phyloP scores from a whole-genome alignment of 2,113 vertebrate species.

The Paratilapia polleni region DNA sequence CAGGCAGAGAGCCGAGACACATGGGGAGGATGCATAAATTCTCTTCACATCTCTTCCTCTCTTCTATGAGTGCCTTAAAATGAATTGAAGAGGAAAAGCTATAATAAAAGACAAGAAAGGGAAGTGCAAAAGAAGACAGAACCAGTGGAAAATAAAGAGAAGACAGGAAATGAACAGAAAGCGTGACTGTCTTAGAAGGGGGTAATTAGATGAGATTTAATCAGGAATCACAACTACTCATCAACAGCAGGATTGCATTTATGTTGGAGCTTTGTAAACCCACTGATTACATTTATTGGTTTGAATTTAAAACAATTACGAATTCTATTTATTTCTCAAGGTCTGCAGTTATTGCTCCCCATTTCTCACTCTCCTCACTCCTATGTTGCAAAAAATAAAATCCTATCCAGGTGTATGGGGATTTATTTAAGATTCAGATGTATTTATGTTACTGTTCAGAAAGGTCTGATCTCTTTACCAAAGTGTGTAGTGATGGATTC shows the following conservation, averaged over 20 bases:
- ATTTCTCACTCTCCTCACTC: neutral
- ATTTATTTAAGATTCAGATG: too few species aligned
- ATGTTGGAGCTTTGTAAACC: neutral
- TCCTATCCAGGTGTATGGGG: too few species aligned
- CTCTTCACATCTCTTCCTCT: too few species aligned
- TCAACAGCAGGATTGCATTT: neutral
- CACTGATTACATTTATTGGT: constrained; percentile 2
- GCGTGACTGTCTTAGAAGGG: neutral
- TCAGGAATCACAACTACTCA: neutral
- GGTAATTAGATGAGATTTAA: constrained; percentile 1
- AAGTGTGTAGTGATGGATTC: neutral
- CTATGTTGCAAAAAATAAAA: neutral
- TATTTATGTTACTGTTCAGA: too few species aligned
- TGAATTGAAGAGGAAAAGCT: neutral
- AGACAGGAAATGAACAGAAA: neutral
- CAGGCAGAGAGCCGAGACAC: neutral
- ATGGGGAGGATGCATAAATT: neutral
- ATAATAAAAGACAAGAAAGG: neutral
- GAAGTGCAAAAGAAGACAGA: neutral
- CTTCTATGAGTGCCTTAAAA: too few species aligned
- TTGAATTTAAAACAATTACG: neutral
- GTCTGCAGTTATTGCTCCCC: neutral
- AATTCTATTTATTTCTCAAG: neutral
- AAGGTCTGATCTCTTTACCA: too few species aligned
- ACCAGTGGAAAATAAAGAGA: neutral